Base-by-base conservation (phyloP, 2,888 invertebrate genomes). In the Polietes domitor region DNA sequence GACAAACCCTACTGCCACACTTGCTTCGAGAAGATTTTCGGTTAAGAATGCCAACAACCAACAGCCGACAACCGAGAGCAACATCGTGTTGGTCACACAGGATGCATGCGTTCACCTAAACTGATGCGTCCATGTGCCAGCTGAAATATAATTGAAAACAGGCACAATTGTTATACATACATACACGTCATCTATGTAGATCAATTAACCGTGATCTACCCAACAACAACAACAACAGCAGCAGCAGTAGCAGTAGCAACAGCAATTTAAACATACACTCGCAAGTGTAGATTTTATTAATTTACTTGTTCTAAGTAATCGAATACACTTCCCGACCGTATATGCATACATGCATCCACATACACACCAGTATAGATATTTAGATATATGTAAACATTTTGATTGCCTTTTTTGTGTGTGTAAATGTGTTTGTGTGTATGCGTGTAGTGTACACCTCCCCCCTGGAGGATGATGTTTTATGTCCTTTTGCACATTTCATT, bases 1-100 rank as follows among this genome's bases (percentile, higher is more conserved):
- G 98, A 98, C 90, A 98, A 99, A 91, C 99, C 99, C 1, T 99
- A 99, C 93, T 99, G 99, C 92, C 99, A 99, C 92, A 94, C 95
- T 84, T 99, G 99, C 93, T 99, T 99, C 92, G 98, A 98, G 86
- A 99, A 98, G 91, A 94, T 99, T 50, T 99, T 98, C 91, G 98
- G 98, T 86, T 98, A 94, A 93, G 17, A 32, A 19, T 9, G 28
- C 47, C 70, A 61, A 58, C 19, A 3, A 41, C 70, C 6, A 55
- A 55, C 50, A 9, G 5, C 21, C 26, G n/a, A n/a, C n/a, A n/a
- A 15, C 58, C 1, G 7, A 6, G 15, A 12, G 10, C 26, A 10
- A 24, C 58, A 53, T 3, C n/a, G n/a, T 10, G 53, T 19, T 53
- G 2, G 9, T 53, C 19, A 21, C 53, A 7, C 58, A 24, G 24